Evolutionary conservation across 2,797 vertebrate species (phyloP).

Genomic region (Euphonia xanthogaster): DNA sequence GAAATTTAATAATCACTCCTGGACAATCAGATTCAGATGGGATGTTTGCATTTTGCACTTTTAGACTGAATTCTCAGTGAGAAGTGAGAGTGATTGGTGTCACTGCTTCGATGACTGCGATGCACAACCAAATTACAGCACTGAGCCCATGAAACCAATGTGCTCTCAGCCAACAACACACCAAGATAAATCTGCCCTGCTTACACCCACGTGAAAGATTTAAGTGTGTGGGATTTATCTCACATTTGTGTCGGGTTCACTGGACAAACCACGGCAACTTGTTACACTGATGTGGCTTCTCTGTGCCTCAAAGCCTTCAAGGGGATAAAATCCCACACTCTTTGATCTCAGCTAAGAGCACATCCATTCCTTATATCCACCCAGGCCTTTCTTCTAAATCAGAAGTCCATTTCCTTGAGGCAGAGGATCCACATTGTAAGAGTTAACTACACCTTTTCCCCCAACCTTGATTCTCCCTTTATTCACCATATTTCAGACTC

Average conservation of each 20-base stretch:
- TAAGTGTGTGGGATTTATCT: not conserved
- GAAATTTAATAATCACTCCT: not conserved
- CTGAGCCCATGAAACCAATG: not conserved
- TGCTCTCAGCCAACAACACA: not conserved
- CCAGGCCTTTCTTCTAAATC: not conserved
- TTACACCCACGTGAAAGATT: not conserved
- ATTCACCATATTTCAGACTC: not conserved
- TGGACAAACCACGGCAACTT: not conserved
- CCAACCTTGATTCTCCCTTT: not conserved
- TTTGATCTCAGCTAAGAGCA: not conserved
- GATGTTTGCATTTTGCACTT: not conserved
- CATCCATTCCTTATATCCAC: not conserved
- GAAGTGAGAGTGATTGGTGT: rapidly evolving
- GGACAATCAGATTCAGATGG: not conserved
- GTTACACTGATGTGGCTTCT: not conserved
- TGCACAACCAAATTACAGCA: not conserved
- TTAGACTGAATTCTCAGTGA: not conserved
- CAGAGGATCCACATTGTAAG: not conserved
- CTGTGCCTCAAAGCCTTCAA: not conserved
- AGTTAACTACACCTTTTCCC: rapidly evolving
- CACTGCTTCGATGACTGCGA: rapidly evolving
- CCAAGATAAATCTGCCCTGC: not conserved
- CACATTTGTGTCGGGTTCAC: not conserved
- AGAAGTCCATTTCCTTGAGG: not conserved
- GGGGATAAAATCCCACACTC: not conserved